Base-by-base conservation (phyloP, 2,113 vertebrate genomes). In the Beaufortia kweichowensis region DNA sequence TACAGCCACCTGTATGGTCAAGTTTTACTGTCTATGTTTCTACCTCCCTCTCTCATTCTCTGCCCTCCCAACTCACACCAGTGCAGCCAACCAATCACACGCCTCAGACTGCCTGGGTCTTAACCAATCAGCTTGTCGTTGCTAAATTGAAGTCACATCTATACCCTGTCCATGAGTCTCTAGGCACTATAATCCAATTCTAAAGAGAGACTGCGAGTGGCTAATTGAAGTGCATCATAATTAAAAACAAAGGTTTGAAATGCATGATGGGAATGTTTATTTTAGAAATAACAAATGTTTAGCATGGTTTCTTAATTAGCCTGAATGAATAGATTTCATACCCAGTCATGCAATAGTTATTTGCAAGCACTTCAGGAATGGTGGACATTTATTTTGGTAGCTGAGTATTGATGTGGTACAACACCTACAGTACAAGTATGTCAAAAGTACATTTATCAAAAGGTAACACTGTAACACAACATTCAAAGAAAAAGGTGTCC, bases 51-150 rank as follows among this genome's bases (percentile, higher is more conserved):
- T 79, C 75, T 83, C 78, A 81, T 48, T 83, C 66, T 83, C 81
- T 68, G 8, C 24, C 33, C 55, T 65, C 26, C 56, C 50, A 21
- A 76, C 81, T 79, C 33, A 48, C 73, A 69, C 63, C 70, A 70
- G 62, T 65, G 21, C 21, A 72, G 26, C 24, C 70, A 43, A 69
- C 86, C 84, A 87, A 87, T 82, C 59, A 64, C 41, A 14, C 72
- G 74, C 67, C 59, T 69, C 56, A 56, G 80, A 76, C 75, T 69
- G 72, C 41, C 79, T 63, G 50, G 9, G 9, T 69, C 66, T 80
- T 67, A 71, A 69, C 86, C 84, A 83, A 85, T 85, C 72, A 77
- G 65, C 68, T 72, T 53, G 75, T 50, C 60, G 85, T 87, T 87
- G 84, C 84, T 85, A 83, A 70, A 82, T 85, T 83, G 72, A 74